These are phyloP conservation scores for Euzophera pinguis DNA, from an alignment of 2,888 invertebrate species.

Conservation along the genomic window DNA sequence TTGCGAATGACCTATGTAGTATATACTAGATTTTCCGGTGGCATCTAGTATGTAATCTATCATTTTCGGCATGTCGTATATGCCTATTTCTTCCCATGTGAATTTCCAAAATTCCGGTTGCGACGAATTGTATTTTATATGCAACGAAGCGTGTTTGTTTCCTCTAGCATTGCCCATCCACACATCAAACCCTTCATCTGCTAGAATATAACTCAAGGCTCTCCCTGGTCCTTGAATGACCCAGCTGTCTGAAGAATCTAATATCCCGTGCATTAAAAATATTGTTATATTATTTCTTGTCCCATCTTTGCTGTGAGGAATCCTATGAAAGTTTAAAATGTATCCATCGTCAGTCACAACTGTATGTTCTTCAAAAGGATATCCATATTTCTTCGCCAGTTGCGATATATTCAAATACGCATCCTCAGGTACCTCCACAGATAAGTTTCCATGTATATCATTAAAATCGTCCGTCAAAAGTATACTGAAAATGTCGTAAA, in stretches of 20 bases:
- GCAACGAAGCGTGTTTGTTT: conserved; percentile 83
- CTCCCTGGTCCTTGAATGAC: conserved; percentile 82
- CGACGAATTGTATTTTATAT: conserved; percentile 45
- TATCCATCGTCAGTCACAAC: conserved; percentile 57
- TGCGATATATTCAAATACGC: conserved; percentile 41
- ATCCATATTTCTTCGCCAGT: conserved; percentile 49
- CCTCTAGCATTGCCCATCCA: conserved; percentile 93
- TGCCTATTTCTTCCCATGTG: conserved; percentile 87
- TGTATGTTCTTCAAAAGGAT: conserved; percentile 33
- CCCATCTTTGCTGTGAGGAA: conserved; percentile 29
- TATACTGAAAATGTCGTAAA: conserved; percentile 20
- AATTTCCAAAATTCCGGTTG: conserved; percentile 55
- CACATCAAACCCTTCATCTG: conserved; percentile 84
- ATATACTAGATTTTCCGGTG: conserved; percentile 74
- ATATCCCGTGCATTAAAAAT: conserved; percentile 89
- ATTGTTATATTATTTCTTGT: conserved; percentile 57
- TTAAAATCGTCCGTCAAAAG: conserved; percentile 12
- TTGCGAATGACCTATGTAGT: conserved; percentile 86
- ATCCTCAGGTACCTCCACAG: conserved; percentile 33
- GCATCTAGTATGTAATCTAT: conserved; percentile 80
- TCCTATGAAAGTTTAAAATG: conserved; percentile 49
- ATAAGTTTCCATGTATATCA: not conserved
- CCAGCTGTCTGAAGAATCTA: conserved; percentile 87
- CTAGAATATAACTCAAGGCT: conserved; percentile 81
- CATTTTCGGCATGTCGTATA: conserved; percentile 85